Conservation (phyloP, 2,888 invertebrate species). For the Orthonychiurus folsomi region DNA sequence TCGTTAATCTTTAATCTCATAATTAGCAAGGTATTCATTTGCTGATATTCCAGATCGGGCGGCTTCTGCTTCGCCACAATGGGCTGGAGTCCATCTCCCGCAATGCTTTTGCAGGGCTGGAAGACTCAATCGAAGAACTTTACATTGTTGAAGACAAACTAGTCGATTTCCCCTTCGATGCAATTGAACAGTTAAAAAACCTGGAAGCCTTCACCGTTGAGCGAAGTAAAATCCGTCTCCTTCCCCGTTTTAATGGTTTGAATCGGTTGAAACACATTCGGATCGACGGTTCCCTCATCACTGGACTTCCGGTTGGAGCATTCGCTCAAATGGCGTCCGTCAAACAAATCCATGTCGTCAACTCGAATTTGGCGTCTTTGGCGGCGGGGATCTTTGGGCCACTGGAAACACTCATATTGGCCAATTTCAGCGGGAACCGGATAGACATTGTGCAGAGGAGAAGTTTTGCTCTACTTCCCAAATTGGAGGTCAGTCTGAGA, state of each 20-base stretch:
- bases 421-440: constrained; percentile 69
- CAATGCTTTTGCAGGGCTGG: constrained; percentile 70
- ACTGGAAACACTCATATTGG: constrained; percentile 55
- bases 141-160: constrained; percentile 76
- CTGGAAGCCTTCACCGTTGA: constrained; percentile 76
- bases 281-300: constrained; percentile 57
- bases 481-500: constrained; percentile 34
- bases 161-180: constrained; percentile 67
- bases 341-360: constrained; percentile 44
- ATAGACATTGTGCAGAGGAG: constrained; percentile 69
- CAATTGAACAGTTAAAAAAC: constrained; percentile 61
- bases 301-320: constrained; percentile 44
- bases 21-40: background rate
- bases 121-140: constrained; percentile 67
- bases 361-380: constrained; percentile 54
- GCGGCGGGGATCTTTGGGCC: constrained; percentile 66
- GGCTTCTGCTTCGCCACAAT: constrained; percentile 75
- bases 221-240: constrained; percentile 60
- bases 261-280: constrained; percentile 60
- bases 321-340: constrained; percentile 38
- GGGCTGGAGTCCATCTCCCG: constrained; percentile 69
- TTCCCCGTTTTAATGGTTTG: constrained; percentile 63
- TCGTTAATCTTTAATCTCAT: background rate
- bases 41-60: constrained; percentile 40
- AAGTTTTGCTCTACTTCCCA: constrained; percentile 58